Conservation (phyloP, 2,797 vertebrate species). For the Xenentodon cancila region DNA sequence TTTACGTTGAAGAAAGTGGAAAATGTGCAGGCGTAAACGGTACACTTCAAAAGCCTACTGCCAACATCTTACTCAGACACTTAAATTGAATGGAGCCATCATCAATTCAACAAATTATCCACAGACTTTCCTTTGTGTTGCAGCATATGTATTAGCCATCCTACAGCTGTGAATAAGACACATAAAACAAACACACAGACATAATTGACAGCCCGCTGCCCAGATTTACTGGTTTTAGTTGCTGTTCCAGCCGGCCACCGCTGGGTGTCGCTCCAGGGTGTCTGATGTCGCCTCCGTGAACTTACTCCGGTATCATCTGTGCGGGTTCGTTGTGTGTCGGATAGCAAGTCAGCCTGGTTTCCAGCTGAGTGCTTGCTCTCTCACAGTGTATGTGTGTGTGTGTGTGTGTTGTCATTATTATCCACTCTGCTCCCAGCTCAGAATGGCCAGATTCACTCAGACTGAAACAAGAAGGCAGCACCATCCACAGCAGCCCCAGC, state of each 20-base stretch:
- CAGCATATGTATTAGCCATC: too few species aligned
- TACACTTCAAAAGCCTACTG: too few species aligned
- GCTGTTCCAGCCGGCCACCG: conserved; percentile 33
- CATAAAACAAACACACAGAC: too few species aligned
- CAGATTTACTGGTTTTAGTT: neutral
- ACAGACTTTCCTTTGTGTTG: too few species aligned
- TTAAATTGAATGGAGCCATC: too few species aligned
- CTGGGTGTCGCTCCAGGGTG: conserved; percentile 80
- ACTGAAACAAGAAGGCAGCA: conserved; percentile 93
- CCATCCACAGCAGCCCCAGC: conserved; percentile 86
- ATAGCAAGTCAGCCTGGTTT: conserved; percentile 87
- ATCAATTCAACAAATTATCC: too few species aligned
- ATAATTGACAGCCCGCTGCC: neutral
- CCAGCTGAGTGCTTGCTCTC: conserved; percentile 87
- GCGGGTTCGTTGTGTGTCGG: conserved; percentile 75
- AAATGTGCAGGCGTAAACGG: too few species aligned
- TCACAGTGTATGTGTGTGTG: conserved; percentile 70
- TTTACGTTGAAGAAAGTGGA: too few species aligned
- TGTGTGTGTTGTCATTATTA: conserved; percentile 88
- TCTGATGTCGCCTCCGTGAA: conserved; percentile 48
- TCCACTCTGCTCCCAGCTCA: conserved; percentile 90
- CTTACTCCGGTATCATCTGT: conserved; percentile 48
- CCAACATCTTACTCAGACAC: too few species aligned
- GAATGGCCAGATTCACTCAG: conserved; percentile 98
- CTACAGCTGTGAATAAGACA: too few species aligned